These are phyloP conservation scores for Apostichopus parvimensis DNA, from an alignment of 35 echinoderm and acorn worm species.

Conservation along the genomic window DNA sequence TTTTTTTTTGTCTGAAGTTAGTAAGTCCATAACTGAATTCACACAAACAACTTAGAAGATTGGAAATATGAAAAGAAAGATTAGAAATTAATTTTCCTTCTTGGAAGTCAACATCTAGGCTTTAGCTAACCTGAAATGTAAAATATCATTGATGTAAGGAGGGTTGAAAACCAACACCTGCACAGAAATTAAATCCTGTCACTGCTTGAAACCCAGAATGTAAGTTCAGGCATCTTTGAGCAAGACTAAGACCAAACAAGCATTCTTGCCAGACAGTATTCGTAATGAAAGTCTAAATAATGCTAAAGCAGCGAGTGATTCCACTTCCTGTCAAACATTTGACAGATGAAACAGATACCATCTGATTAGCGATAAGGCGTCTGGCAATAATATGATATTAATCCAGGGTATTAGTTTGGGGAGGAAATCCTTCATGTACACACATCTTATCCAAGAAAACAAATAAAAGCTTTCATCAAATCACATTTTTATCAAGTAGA, in stretches of 20 bases:
- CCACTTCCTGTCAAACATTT: neutral
- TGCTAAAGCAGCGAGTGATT: neutral
- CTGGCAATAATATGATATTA: neutral
- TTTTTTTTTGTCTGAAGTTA: too few relatives aligned
- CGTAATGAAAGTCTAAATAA: neutral
- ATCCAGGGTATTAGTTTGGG: neutral
- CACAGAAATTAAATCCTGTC: neutral
- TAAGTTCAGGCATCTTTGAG: neutral
- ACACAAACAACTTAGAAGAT: too few relatives aligned
- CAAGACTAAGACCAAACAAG: neutral
- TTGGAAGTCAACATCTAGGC: neutral
- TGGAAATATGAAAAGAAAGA: too few relatives aligned
- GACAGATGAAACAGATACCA: neutral
- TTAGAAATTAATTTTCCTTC: neutral
- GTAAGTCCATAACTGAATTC: too few relatives aligned
- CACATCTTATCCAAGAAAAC: too few relatives aligned
- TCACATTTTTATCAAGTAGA: too few relatives aligned
- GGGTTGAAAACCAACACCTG: neutral
- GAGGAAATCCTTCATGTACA: neutral
- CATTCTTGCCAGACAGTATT: neutral
- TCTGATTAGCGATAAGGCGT: neutral
- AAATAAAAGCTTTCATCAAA: too few relatives aligned
- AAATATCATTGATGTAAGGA: neutral
- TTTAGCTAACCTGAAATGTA: neutral
- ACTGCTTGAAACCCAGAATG: neutral